Conservation (phyloP, 2,797 vertebrate species). For the Megaceryle alcyon region DNA sequence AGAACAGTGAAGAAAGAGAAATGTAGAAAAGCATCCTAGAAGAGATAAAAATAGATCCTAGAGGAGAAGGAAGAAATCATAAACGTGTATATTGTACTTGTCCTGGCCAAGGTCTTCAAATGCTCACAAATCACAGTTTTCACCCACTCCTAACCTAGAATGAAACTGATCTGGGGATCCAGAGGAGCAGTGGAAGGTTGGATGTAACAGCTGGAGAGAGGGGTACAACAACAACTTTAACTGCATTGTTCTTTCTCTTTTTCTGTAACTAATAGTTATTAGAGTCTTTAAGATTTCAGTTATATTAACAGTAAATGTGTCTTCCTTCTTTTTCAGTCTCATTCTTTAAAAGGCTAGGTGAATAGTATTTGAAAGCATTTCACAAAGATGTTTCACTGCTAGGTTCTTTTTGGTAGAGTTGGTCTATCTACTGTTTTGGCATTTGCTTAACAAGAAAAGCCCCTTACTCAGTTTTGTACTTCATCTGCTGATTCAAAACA, state of each 20-base stretch:
- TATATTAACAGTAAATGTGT: neutral
- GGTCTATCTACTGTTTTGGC: neutral
- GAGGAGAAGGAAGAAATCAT: neutral
- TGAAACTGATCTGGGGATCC: neutral
- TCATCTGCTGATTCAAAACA: neutral
- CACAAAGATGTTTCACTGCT: neutral
- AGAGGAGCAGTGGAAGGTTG: neutral
- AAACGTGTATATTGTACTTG: rapidly evolving
- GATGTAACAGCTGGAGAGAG: neutral
- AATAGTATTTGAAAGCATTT: neutral
- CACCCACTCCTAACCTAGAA: neutral
- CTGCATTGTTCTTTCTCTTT: neutral
- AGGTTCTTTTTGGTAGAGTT: neutral
- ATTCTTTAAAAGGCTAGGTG: neutral
- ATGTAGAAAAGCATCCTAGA: neutral
- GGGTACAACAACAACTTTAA: neutral
- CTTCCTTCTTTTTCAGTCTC: neutral
- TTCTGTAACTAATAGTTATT: neutral
- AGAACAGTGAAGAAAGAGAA: neutral
- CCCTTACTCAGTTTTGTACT: neutral
- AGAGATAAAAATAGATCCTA: neutral
- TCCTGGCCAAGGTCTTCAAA: neutral
- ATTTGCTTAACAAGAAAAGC: neutral
- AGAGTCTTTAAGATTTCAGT: neutral
- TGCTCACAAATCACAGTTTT: neutral